Evolutionary conservation across 2,113 vertebrate genomes (phyloP).

Genomic region (Forbesichthys agassizii): DNA sequence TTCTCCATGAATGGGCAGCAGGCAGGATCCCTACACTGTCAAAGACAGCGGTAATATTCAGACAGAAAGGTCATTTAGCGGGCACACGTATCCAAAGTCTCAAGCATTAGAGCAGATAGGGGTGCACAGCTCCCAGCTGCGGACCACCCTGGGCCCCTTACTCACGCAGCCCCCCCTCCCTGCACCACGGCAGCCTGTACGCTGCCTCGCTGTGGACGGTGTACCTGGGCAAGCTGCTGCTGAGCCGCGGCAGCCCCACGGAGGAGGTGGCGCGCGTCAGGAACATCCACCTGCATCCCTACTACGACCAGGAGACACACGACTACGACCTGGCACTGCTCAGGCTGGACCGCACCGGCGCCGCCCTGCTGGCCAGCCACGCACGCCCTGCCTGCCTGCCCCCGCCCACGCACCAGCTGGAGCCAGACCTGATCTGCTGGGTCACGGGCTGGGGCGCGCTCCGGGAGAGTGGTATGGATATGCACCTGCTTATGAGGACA

Average conservation of each 20-base stretch:
- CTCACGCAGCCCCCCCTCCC: not conserved
- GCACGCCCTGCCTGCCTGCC: slow-evolving; percentile 88
- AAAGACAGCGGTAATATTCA: too few relatives aligned
- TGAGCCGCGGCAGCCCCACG: slow-evolving; percentile 73
- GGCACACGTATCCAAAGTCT: too few relatives aligned
- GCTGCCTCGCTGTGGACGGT: slow-evolving; percentile 86
- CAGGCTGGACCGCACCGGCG: slow-evolving; percentile 82
- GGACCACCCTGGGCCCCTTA: not conserved
- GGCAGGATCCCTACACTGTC: too few relatives aligned
- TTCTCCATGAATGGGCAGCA: too few relatives aligned
- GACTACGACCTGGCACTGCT: slow-evolving; percentile 92
- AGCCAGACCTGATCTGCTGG: slow-evolving; percentile 88
- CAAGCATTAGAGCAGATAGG: too few relatives aligned
- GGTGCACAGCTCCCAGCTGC: too few relatives aligned
- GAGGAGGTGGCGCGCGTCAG: slow-evolving; percentile 85
- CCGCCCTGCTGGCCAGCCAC: slow-evolving; percentile 43
- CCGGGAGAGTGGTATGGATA: slow-evolving; percentile 80
- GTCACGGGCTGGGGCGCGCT: slow-evolving; percentile 91
- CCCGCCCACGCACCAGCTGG: slow-evolving; percentile 82
- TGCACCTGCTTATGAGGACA: too few relatives aligned
- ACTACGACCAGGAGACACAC: slow-evolving; percentile 85
- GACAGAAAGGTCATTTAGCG: too few relatives aligned
- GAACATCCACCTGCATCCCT: slow-evolving; percentile 85
- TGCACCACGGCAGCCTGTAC: slow-evolving; percentile 70
- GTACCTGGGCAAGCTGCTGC: slow-evolving; percentile 84